Evolutionary conservation across 2,797 vertebrate genomes (phyloP), one percentile per base, ranked within the genome.

Genomic region (Molossus molossus): DNA sequence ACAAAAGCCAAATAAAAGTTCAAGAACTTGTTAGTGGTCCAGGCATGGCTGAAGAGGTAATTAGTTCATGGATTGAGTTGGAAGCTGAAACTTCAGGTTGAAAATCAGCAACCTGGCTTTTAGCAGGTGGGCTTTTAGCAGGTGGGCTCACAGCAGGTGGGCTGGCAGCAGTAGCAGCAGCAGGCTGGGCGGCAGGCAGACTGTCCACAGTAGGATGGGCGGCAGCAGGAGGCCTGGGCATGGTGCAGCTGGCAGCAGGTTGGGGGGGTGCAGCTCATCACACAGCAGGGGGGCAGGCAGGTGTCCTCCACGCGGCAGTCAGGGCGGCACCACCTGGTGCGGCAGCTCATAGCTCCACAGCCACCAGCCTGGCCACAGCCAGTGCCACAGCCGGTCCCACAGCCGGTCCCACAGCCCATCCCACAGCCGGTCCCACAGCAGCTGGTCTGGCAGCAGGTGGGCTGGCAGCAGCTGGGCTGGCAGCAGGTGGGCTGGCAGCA

Each of bases 181-280:
- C 96, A 97, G 93, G 91, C 77, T 13, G 97, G 97, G 53, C 91
- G 97, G 93, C 97, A 97, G 93, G 92, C 83, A 89, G 97, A 97
- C 93, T 97, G 97, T 29, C 97, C 97, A 89, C 97, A 97, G 91
- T 97, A 97, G 89, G 96, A 96, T 0, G 96, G 97, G 65, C 97
- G 96, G 92, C 96, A 97, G 87, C 97, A 97, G 55, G 97, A 70
- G 18, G 91, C 94, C 95, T 97, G 94, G 86, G 96, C 96, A 0
- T 96, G 93, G 85, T 97, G 89, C 90, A 97, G 91, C 94, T 97
- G 97, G 95, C 96, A 97, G 97, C 97, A 97, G 89, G 94, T 55
- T 3, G 97, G 97, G 10, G 97, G 67, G 0, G n/a, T 95, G 67
- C 83, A 82, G 96, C 97, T 97, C 45, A 82, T 91, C 89, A 97